These are phyloP conservation scores for Hydra vulgaris DNA, from an alignment of 30 jellyfish, hydroid and myxozoan genomes.

Conservation along the genomic window DNA sequence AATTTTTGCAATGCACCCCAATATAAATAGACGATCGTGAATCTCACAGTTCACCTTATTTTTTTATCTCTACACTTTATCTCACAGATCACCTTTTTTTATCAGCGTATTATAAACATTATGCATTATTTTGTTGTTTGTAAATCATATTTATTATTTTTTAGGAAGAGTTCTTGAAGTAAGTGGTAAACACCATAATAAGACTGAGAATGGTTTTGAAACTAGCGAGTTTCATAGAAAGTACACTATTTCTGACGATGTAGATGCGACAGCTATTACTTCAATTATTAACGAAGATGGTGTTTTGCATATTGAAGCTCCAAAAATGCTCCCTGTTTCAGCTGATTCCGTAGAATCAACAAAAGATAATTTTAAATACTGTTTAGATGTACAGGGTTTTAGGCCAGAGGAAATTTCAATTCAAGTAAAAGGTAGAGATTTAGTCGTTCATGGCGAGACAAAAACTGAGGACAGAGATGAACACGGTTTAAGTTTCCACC, in stretches of 20 bases:
- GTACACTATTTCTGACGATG: conserved; percentile 38
- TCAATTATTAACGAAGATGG: conserved; percentile 45
- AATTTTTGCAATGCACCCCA: no score
- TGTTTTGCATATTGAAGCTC: conserved; percentile 37
- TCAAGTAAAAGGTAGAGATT: conserved; percentile 31
- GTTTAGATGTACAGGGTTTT: conserved; percentile 23
- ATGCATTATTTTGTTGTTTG: no score
- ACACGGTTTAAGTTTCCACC: conserved; percentile 34
- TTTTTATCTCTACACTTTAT: no score
- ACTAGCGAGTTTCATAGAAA: conserved; percentile 44
- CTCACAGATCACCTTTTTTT: no score
- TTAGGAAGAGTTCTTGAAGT: conserved; percentile 33
- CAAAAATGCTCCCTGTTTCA: not conserved
- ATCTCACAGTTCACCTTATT: no score
- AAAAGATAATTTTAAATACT: conserved; percentile 20
- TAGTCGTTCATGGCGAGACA: conserved; percentile 32
- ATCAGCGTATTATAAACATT: no score
- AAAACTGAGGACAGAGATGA: conserved; percentile 24
- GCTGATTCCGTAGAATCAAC: not conserved
- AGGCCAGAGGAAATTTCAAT: conserved; percentile 53
- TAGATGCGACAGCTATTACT: conserved; percentile 26
- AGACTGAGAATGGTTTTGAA: conserved; percentile 48
- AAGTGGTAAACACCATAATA: conserved; percentile 45
- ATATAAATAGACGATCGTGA: no score
- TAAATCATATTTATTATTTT: not conserved